These are phyloP conservation scores for Drosophila putrida DNA, from an alignment of 2,888 invertebrate genomes.

Conservation along the genomic window DNA sequence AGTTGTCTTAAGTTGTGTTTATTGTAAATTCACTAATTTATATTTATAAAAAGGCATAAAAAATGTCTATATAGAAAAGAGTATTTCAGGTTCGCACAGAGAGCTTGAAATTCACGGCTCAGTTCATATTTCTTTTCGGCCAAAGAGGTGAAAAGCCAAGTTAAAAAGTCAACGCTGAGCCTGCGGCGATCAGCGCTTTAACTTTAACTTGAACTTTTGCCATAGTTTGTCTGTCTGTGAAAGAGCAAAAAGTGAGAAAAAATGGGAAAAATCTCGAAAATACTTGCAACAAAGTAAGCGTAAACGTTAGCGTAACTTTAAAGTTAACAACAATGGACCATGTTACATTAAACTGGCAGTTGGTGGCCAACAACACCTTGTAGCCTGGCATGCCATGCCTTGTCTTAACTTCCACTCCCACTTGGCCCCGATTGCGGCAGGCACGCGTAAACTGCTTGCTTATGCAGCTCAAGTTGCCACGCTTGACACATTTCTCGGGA, in stretches of 20 bases:
- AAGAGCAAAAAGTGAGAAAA: neutral
- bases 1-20: too few species aligned
- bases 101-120: neutral
- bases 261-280: conserved; percentile 14
- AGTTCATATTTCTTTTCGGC: conserved; percentile 7
- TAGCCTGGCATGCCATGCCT: neutral
- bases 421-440: conserved; percentile 26
- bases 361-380: conserved; percentile 26
- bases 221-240: conserved; percentile 43
- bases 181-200: conserved; percentile 54
- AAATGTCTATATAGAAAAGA: conserved; percentile 2
- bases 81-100: neutral
- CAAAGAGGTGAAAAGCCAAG: conserved; percentile 58
- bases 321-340: conserved; percentile 48
- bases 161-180: conserved; percentile 45
- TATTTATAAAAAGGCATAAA: too few species aligned
- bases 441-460: conserved; percentile 67
- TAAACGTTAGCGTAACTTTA: conserved; percentile 14
- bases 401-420: neutral
- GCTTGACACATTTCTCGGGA: conserved; percentile 77
- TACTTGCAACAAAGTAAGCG: conserved; percentile 29
- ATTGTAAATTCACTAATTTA: too few species aligned
- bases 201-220: conserved; percentile 57
- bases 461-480: conserved; percentile 77
- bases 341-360: conserved; percentile 21